Base-by-base conservation (phyloP, 2,888 invertebrate genomes). In the Drosophila aldrichi region DNA sequence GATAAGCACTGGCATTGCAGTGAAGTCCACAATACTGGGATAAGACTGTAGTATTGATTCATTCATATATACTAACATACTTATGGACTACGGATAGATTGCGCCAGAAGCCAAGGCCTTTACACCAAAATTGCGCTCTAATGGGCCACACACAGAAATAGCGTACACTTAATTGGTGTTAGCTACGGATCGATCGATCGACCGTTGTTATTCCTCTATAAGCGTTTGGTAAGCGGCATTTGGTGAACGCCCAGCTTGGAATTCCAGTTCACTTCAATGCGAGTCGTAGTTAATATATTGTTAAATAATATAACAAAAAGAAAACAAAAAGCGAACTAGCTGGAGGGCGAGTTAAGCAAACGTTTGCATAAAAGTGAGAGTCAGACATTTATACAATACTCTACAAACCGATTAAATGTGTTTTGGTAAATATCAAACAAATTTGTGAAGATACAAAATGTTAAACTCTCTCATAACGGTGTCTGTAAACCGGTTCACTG, bases 201-300 rank as follows among this genome's bases (percentile, higher is more conserved):
- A 22, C 43, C 32, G 62, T 56, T 59, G 58, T 54, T 64, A 32
- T 72, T 38, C 32, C 49, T 48, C 59, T 55, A 52, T 70, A 62
- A 51, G 55, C 29, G 29, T 65, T 63, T 67, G 49, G 77, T 64
- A 58, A 86, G 62, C 69, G 68, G 55, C 43, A 14, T 32, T 71
- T 54, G 40, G 54, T 64, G 75, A 77, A 89, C 87, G 90, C 90
- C 90, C 84, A 78, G 85, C 66, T 84, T 79, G 74, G 58, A 81
- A 82, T 84, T 81, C 67, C 73, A 73, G 75, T 59, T 61, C 14
- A 62, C 58, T 66, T 65, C 29, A 52, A 62, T 68, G 32, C 20
- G 32, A 62, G 54, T 38, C 73, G 71, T 70, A 77, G 54, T 36
- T 34, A 16, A 52, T 75, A 77, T 58, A 72, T 67, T 80, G 57